Evolutionary conservation across 64 coral and sea anemone genomes (phyloP).

Genomic region (Hydrozoanthus tunicans): DNA sequence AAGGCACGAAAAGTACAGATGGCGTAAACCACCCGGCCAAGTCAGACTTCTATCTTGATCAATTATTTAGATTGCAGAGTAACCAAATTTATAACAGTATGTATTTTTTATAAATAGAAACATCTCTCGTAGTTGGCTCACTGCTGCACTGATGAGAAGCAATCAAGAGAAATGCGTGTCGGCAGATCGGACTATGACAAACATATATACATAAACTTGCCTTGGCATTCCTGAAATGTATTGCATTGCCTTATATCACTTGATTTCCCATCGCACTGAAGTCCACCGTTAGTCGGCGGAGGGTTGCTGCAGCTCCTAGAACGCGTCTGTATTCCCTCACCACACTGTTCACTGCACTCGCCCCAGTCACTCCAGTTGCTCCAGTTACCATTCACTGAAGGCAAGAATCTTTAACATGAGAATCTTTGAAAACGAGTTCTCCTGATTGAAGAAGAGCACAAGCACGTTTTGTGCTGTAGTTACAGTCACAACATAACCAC

Average conservation of each 20-base stretch:
- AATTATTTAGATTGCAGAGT: too few relatives aligned
- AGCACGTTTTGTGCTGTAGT: too few relatives aligned
- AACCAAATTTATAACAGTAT: too few relatives aligned
- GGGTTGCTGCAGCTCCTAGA: neutral
- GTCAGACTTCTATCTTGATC: too few relatives aligned
- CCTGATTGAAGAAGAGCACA: too few relatives aligned
- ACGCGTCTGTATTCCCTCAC: neutral
- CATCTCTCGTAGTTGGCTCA: too few relatives aligned
- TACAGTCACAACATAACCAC: too few relatives aligned
- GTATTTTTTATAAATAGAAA: too few relatives aligned
- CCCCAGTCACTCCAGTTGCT: neutral
- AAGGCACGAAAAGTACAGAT: too few relatives aligned
- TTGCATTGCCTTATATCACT: neutral
- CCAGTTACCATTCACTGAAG: conserved; percentile 5
- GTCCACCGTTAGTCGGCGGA: neutral
- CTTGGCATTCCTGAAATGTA: conserved; percentile 4
- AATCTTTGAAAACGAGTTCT: too few relatives aligned
- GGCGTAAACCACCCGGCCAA: too few relatives aligned
- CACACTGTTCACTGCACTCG: neutral
- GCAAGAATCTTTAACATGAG: neutral
- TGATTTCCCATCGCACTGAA: neutral
- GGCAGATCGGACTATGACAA: neutral
- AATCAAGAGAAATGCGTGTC: neutral
- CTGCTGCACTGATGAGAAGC: too few relatives aligned
- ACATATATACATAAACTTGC: neutral